Base-by-base conservation (phyloP, 2,113 vertebrate genomes). In the Origma solitaria region DNA sequence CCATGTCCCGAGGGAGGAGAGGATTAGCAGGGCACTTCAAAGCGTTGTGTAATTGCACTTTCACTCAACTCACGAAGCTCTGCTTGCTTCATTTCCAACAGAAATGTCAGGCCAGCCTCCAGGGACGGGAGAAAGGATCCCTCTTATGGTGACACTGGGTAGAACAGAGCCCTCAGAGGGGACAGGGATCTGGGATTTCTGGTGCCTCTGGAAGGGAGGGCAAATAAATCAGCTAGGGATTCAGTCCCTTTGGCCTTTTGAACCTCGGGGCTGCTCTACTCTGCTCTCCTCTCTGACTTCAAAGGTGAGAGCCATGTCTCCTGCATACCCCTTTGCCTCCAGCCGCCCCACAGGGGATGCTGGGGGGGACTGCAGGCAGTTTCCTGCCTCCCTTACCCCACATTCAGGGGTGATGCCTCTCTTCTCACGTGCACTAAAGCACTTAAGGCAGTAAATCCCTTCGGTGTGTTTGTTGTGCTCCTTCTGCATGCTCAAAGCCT, bases 21-120 rank as follows among this genome's bases (percentile, higher is more conserved):
- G 92, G 95, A 97, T 97, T 94, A 97, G 69, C 47, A n/a, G 82
- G 44, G 57, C 64, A 18, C 96, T 96, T 96, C 96, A 96, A 94
- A 97, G 93, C 5, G 0, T 88, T 95, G 88, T 78, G 94, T 90
- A 96, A 95, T 86, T 92, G 92, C 90, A 95, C 93, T 95, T 90
- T 96, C 92, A 9, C 94, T 96, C 93, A 83, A 80, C 92, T 88
- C 64, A 1, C 40, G 37, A 0, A 14, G 66, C 82, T 94, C 71
- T 94, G 87, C 88, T 92, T 64, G 49, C 88, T 86, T 35, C 57
- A 28, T 78, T 92, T 89, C 68, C 38, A 31, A 6, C 14, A 81
- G 82, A 83, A 92, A 92, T n/a, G 72, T 75, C 91, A 88, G 87
- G 77, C 4, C 0, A 91, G 86, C 86, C 92, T 93, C 91, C 92